phyloP scores from a whole-genome alignment of 1,140 invertebrate genomes.

The Saxidomus purpurata region DNA sequence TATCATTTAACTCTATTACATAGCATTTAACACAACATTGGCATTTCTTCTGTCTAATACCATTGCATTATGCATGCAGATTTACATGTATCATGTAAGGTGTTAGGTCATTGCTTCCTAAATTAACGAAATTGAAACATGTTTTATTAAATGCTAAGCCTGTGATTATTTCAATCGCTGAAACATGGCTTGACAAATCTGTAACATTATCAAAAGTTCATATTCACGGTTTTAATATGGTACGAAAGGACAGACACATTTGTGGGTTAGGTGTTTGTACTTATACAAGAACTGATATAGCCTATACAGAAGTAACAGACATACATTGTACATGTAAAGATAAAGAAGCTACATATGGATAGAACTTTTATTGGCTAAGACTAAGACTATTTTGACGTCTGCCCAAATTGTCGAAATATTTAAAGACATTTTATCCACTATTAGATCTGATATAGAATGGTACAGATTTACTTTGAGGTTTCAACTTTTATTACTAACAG shows the following conservation, averaged over 20 bases:
- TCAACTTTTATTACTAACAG: too few relatives aligned
- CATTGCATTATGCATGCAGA: too few relatives aligned
- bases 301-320: slow-evolving; percentile 14
- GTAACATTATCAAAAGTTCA: slow-evolving; percentile 8
- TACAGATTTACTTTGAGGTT: too few relatives aligned
- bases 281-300: slow-evolving; percentile 11
- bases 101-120: neutral
- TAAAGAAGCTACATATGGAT: slow-evolving; percentile 16
- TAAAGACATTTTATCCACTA: slow-evolving; percentile 16
- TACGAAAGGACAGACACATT: slow-evolving; percentile 28
- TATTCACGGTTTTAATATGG: slow-evolving; percentile 30
- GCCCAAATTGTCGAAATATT: neutral
- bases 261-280: slow-evolving; percentile 43
- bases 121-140: neutral
- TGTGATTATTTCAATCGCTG: slow-evolving; percentile 25
- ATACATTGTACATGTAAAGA: neutral
- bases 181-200: slow-evolving; percentile 50
- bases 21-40: too few relatives aligned
- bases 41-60: too few relatives aligned
- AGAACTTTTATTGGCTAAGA: slow-evolving; percentile 50
- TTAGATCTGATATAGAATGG: too few relatives aligned
- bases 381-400: slow-evolving; percentile 39
- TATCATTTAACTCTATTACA: too few relatives aligned
- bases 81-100: too few relatives aligned
- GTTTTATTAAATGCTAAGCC: neutral